Evolutionary conservation across 2,888 invertebrate genomes (phyloP), one percentile per base, ranked within the genome.

Genomic region (Andrena bicolor): DNA sequence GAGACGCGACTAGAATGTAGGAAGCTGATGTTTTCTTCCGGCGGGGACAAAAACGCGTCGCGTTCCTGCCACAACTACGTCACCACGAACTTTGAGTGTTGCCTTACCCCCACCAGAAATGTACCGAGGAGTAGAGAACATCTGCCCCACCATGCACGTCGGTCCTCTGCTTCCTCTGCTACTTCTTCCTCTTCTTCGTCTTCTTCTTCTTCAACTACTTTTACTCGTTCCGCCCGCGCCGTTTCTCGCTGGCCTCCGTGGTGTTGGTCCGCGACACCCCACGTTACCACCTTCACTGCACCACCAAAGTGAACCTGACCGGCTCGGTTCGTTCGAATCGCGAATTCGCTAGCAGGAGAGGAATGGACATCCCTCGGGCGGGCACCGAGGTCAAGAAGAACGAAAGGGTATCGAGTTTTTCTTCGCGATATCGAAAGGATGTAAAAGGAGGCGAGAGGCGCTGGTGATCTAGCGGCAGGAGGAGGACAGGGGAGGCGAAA

Each of bases 61-160:
- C 91, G 92, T 91, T 92, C 91, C 92, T 92, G 90, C 91, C 92
- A 88, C 85, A 89, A 91, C 92, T 92, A 93, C 92, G 93, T 93
- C 93, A 93, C 92, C 89, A 89, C 89, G 91, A 91, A 92, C 92
- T 92, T 93, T 92, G 92, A 91, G 91, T 92, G 91, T 89, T 91
- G 90, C 90, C 87, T 89, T 91, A 92, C 92, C 92, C 93, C 93
- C 92, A 91, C 92, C 87, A 87, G 74, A 70, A 61, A 63, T 71
- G 66, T 74, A 75, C 83, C 16, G 75, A 82, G 85, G 69, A 75
- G 83, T 76, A 80, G 88, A 85, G 84, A 81, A 88, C 70, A 68
- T 64, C 65, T 68, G 84, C 88, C 88, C 87, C 83, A 80, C 80
- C 80, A 80, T 80, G 66, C 86, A 84, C 80, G 68, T 82, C 69